Evolutionary conservation across 2,888 invertebrate genomes (phyloP), one percentile per base, ranked within the genome.

Genomic region (Erebia epiphron): DNA sequence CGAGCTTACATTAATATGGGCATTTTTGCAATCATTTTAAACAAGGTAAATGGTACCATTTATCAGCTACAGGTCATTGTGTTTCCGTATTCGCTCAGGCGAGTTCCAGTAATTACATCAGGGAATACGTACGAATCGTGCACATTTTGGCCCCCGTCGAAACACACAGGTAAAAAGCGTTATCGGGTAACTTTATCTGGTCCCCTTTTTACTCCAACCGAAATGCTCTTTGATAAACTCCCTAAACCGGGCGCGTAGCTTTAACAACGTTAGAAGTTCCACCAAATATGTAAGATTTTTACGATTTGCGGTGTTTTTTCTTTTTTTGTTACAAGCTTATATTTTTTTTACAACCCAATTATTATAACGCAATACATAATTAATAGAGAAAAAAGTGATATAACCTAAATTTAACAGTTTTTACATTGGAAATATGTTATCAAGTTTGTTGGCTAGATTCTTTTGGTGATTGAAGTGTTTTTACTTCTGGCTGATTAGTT

Each of bases 61-160:
- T 86, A 84, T 83, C 85, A 85, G 82, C 79, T 85, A 82, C 79
- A 86, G 88, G 88, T 88, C 90, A 88, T 89, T 89, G 89, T 90
- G 87, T 90, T 90, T 90, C 84, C 79, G 79, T 82, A 84, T 78
- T 79, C 86, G 86, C 84, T 86, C 87, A 83, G 82, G 80, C 86
- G 83, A 83, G 85, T 82, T 81, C 74, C 81, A 76, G 85, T 92
- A 92, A 92, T 92, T 91, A 90, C 91, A 89, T 91, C 86, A 86
- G 92, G 91, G 92, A 92, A 90, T 90, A 88, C 85, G 80, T 72
- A 76, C 77, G 77, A 79, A 46, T 66, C 66, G 80, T 80, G 76
- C 80, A 79, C 84, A 84, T 86, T 88, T 87, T 88, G 85, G 85
- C 81, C 81, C 81, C 77, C 77, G 76, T 78, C 74, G 73, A 60